phyloP scores from a whole-genome alignment of 2,888 invertebrate genomes.

The Hydroisotoma schaefferi region DNA sequence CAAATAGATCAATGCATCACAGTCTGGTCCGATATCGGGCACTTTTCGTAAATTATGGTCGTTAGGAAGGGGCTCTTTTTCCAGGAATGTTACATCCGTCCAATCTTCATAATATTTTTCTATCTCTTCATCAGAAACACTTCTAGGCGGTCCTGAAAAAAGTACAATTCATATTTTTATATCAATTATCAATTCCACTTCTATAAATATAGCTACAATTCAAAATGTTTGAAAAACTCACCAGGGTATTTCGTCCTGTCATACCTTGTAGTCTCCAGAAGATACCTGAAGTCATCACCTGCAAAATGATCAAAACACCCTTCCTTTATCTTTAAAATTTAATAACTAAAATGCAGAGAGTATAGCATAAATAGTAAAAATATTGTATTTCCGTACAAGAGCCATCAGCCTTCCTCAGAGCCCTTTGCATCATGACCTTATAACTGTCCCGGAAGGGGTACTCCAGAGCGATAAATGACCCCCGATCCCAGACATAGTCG shows the following conservation, averaged over 20 bases:
- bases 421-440: conserved; percentile 30
- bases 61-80: conserved; percentile 2
- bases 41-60: conserved; percentile 6
- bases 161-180: background rate
- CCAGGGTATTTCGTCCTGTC: conserved; percentile 35
- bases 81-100: conserved; percentile 23
- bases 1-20: conserved; percentile 18
- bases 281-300: conserved; percentile 35
- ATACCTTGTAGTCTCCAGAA: conserved; percentile 38
- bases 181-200: background rate
- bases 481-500: conserved; percentile 41
- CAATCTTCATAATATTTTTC: conserved; percentile 30
- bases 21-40: conserved; percentile 14
- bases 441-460: conserved; percentile 27
- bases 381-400: conserved; percentile 2
- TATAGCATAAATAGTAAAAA: background rate
- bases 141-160: conserved; percentile 34
- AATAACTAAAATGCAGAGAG: background rate
- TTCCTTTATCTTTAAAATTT: too few relatives aligned
- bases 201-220: background rate
- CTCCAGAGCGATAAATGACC: conserved; percentile 38
- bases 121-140: conserved; percentile 33
- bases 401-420: conserved; percentile 16
- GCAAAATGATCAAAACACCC: too few relatives aligned
- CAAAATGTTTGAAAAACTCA: too few relatives aligned